phyloP scores from a whole-genome alignment of 2,113 vertebrate genomes.

The Erythrocercus mccallii region DNA sequence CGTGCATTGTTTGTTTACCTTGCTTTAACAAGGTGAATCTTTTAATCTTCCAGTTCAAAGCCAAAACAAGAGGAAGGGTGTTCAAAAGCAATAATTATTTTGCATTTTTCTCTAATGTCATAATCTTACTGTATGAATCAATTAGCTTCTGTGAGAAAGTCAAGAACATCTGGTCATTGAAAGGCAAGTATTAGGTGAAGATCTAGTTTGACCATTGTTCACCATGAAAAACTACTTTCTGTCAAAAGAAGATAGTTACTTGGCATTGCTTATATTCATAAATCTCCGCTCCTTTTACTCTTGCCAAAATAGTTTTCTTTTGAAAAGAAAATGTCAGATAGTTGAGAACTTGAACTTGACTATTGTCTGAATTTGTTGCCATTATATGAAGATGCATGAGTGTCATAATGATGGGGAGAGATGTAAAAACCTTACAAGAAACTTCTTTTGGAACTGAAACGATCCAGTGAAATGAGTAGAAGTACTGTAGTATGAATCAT shows the following conservation, averaged over 20 bases:
- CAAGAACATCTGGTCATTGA: not conserved
- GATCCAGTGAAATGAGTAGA: not conserved
- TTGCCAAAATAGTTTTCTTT: conserved; percentile 4
- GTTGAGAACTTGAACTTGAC: not conserved
- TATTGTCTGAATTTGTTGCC: not conserved
- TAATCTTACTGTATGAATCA: not conserved
- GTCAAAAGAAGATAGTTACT: not conserved
- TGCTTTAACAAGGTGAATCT: not conserved
- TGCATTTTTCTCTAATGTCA: not conserved
- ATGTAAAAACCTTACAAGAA: conserved; percentile 7
- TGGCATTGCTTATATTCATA: not conserved
- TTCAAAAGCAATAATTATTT: not conserved
- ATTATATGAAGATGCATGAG: not conserved
- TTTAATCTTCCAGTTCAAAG: not conserved
- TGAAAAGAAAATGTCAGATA: not conserved
- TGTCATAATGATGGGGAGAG: not conserved
- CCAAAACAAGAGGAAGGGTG: not conserved
- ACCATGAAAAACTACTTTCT: not conserved
- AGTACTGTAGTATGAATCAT: not conserved
- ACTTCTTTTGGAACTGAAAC: not conserved
- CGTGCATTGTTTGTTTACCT: not conserved
- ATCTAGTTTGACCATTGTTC: not conserved
- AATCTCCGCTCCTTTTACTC: not conserved
- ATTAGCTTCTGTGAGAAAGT: not conserved
- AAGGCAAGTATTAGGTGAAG: not conserved